Evolutionary conservation across 2,113 vertebrate genomes (phyloP).

Genomic region (Gymnocephalus cernua): DNA sequence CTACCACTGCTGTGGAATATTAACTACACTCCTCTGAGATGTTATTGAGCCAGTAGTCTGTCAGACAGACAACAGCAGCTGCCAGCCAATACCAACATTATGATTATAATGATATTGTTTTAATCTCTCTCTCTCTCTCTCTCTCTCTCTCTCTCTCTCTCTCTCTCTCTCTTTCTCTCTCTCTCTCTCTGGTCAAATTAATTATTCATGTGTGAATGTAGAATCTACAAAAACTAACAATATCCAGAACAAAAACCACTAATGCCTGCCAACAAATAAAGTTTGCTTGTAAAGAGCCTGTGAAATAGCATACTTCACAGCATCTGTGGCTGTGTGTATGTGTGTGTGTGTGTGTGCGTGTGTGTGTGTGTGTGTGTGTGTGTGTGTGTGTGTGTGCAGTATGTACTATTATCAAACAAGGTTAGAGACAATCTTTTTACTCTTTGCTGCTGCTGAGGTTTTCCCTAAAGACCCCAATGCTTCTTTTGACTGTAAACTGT

Average conservation of each 20-base stretch:
- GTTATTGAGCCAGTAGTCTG: conserved; percentile 51
- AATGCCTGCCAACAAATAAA: conserved; percentile 21
- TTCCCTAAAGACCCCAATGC: conserved; percentile 12
- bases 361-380: conserved; percentile 1
- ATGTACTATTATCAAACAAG: conserved; percentile 23
- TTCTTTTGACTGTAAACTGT: conserved; percentile 34
- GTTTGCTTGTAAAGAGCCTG: conserved; percentile 30
- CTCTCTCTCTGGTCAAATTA: conserved; percentile 4
- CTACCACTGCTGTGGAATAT: conserved; percentile 57
- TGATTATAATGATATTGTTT: conserved; percentile 40
- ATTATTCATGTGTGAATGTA: conserved; percentile 16
- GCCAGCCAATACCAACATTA: conserved; percentile 47
- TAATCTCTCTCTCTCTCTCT: conserved; percentile 1
- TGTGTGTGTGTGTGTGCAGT: not conserved
- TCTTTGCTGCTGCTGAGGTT: conserved; percentile 1
- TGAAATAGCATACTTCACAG: conserved; percentile 44
- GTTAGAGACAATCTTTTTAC: conserved; percentile 2
- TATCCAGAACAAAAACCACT: conserved; percentile 11
- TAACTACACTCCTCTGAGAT: conserved; percentile 56
- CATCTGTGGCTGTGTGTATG: not conserved
- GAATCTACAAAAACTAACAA: not conserved
- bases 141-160: not conserved
- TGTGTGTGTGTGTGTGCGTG: no score
- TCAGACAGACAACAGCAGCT: conserved; percentile 48
- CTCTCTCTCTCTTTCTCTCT: conserved; percentile 9